Base-by-base conservation (phyloP, 2,888 invertebrate species). In the Vanessa cardui region DNA sequence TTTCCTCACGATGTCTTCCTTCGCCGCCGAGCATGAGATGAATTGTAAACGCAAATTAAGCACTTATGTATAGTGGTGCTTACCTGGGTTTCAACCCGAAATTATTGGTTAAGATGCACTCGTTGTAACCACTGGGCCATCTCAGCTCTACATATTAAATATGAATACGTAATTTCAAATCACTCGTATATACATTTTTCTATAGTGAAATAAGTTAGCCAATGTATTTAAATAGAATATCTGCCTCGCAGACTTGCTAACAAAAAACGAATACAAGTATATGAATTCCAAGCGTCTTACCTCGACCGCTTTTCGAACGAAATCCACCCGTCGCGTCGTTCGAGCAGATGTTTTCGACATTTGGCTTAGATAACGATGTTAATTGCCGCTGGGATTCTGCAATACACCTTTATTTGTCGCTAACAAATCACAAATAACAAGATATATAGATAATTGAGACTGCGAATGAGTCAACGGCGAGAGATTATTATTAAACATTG, bases 291-390 rank as follows among this genome's bases (percentile, higher is more conserved):
- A 56, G 39, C 65, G 21, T 21, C 47, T 66, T 50, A 64, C 66
- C 71, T 71, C 70, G 68, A 72, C 71, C 68, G 66, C 65, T 46
- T 68, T 68, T 46, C 62, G 52, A 62, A 54, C 56, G 54, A 59
- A 47, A 33, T 33, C 58, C 59, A 45, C 45, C 39, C 39, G 21
- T 45, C 58, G 49, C 39, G 46, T 39, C 62, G 46, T 26, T 26
- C 62, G 66, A 71, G 54, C 72, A 72, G 66, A 71, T 72, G 72
- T 71, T 70, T 72, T 61, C 64, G 61, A 66, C 71, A 68, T 64
- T 61, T 64, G 58, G 26, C 79, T 78, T 78, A 79, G 78, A 82
- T 83, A 86, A 81, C 75, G 73, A 72, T 73, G 69, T 72, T 76
- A 59, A 72, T 70, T 62, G 67, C 56, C 31, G 61, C 52, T 47